Conservation (phyloP, 2,888 invertebrate species). For the Acanthosepion esculentum region DNA sequence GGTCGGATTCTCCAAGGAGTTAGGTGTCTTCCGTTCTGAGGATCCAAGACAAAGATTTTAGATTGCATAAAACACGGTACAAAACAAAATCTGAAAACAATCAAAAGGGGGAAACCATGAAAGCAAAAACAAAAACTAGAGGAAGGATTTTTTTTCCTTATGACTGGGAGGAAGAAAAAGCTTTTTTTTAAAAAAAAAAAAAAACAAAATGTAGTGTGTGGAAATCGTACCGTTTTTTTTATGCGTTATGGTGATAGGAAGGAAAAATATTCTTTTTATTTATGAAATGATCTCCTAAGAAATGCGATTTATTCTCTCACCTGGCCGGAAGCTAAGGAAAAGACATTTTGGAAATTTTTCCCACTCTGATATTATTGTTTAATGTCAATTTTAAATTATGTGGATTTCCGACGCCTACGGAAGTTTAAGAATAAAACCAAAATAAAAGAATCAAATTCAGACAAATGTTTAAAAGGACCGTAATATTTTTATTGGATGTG, state of each 20-base stretch:
- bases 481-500: no score
- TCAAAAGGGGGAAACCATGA: neutral
- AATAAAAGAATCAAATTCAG: neutral
- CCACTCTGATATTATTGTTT: neutral
- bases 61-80: neutral
- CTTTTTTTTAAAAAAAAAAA: neutral
- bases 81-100: neutral
- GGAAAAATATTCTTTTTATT: neutral
- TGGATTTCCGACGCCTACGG: neutral
- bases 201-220: neutral
- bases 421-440: neutral
- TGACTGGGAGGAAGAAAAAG: slow-evolving; percentile 2
- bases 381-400: slow-evolving; percentile 4
- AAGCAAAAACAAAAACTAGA: neutral
- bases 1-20: neutral
- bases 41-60: neutral
- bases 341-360: neutral
- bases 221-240: neutral
- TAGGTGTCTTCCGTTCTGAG: neutral
- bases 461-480: neutral
- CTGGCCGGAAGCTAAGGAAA: neutral
- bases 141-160: neutral
- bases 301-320: neutral
- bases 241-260: neutral
- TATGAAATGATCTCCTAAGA: neutral